Evolutionary conservation across 1,140 invertebrate species (phyloP).

Genomic region (Leptinotarsa defecta): DNA sequence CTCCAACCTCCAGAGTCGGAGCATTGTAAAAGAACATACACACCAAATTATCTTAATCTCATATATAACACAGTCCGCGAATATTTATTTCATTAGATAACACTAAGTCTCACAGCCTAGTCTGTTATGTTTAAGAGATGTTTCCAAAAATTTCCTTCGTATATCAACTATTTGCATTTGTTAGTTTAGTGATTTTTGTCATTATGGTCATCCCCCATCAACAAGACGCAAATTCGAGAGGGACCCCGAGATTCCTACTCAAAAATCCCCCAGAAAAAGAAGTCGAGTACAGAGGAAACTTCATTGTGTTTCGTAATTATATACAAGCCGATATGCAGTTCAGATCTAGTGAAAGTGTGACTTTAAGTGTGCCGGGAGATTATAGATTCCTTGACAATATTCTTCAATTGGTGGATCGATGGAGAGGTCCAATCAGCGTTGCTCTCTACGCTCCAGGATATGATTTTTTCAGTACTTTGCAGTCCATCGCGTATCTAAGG

Average conservation of each 20-base stretch:
- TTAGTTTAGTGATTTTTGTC: neutral
- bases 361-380: conserved; percentile 74
- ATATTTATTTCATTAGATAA: too few relatives aligned
- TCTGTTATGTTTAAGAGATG: neutral
- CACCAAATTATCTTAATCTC: too few relatives aligned
- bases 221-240: neutral
- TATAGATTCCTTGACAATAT: conserved; percentile 54
- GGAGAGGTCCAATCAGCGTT: conserved; percentile 70
- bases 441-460: conserved; percentile 71
- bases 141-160: neutral
- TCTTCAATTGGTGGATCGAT: conserved; percentile 43
- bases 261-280: neutral
- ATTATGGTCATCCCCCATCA: neutral
- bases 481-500: conserved; percentile 64
- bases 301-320: conserved; percentile 86
- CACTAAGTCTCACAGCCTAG: too few relatives aligned
- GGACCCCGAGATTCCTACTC: neutral
- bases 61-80: too few relatives aligned
- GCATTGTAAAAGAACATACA: too few relatives aligned
- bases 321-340: conserved; percentile 61
- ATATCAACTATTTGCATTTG: neutral
- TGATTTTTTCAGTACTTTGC: conserved; percentile 64
- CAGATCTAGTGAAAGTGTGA: conserved; percentile 67
- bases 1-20: too few relatives aligned
- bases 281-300: conserved; percentile 70